Conservation (phyloP, 37 sponge, comb jelly and placozoan species). For the Hormiphora californensis region DNA sequence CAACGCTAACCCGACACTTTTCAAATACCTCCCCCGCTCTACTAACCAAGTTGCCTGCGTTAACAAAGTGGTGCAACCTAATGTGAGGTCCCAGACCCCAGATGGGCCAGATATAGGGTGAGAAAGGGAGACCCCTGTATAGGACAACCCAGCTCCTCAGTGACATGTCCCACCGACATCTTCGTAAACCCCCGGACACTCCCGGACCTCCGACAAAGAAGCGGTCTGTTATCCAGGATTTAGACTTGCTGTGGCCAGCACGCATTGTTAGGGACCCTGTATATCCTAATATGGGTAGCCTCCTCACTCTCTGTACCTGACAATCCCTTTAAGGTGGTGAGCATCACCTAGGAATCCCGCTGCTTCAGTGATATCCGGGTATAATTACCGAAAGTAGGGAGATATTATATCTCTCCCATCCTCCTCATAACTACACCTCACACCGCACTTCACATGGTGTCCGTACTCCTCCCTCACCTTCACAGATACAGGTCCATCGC, state of each 20-base stretch:
- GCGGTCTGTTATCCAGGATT: constrained; percentile 28
- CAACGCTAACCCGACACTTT: background rate
- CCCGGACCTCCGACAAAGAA: constrained; percentile 38
- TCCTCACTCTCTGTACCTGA: too few species aligned
- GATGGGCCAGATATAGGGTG: constrained; percentile 23
- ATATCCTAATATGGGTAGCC: background rate
- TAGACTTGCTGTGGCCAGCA: background rate
- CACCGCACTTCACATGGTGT: constrained; percentile 22
- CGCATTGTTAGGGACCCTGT: background rate
- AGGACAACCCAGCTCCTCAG: background rate
- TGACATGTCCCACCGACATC: too few species aligned
- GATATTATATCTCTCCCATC: too few species aligned
- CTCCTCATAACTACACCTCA: background rate
- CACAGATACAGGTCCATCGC: background rate
- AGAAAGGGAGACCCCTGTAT: constrained; percentile 24
- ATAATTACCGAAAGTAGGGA: too few species aligned
- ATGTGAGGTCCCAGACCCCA: constrained; percentile 46
- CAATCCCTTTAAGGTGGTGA: background rate
- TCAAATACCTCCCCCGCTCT: background rate
- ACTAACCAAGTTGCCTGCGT: constrained; percentile 12
- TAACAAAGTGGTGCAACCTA: constrained; percentile 14
- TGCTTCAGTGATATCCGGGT: too few species aligned
- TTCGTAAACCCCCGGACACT: too few species aligned
- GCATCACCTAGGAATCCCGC: constrained; percentile 49
- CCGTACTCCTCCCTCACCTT: constrained; percentile 42